phyloP scores from a whole-genome alignment of 2,888 invertebrate species.

The Myathropa florea region DNA sequence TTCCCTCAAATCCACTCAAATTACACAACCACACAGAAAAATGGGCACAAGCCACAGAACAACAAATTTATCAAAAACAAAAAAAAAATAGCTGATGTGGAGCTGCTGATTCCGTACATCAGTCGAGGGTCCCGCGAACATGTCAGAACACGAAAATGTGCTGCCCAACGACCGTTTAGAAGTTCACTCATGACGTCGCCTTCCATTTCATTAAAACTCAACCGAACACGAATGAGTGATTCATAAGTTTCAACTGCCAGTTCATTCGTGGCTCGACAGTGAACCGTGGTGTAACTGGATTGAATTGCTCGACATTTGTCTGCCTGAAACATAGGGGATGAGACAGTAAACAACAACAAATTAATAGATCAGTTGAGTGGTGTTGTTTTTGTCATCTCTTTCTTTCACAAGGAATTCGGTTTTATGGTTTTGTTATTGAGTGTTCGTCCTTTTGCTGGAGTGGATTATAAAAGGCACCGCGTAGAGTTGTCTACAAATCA shows the following conservation, averaged over 20 bases:
- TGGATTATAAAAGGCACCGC: neutral
- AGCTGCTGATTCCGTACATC: neutral
- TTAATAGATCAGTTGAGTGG: neutral
- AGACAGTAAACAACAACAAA: neutral
- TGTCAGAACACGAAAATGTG: slow-evolving; percentile 49
- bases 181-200: slow-evolving; percentile 17
- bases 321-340: slow-evolving; percentile 4
- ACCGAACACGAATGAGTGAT: neutral
- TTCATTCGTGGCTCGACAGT: neutral
- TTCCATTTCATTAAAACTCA: slow-evolving; percentile 16
- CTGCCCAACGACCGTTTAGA: neutral
- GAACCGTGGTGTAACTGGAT: neutral
- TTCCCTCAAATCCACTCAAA: neutral
- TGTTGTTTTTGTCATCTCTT: neutral
- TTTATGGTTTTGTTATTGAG: neutral
- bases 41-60: neutral
- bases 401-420: neutral
- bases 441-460: neutral
- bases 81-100: neutral
- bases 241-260: neutral
- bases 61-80: neutral
- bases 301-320: neutral
- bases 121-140: neutral
- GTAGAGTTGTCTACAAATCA: neutral
- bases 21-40: neutral